Evolutionary conservation across 2,888 invertebrate genomes (phyloP), one percentile per base, ranked within the genome.

Genomic region (Acrobasis consociella): DNA sequence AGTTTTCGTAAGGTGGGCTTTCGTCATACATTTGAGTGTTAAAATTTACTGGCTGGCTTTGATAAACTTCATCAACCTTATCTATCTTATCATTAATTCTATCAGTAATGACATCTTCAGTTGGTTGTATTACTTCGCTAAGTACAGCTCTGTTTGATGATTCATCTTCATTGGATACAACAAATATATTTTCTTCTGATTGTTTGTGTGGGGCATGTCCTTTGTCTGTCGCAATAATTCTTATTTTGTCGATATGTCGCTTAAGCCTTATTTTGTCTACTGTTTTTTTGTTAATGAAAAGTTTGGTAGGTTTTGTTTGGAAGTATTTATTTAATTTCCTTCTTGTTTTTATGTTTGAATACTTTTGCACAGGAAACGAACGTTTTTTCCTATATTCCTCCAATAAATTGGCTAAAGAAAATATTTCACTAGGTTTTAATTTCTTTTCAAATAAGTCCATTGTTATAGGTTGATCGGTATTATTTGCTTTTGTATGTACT

Each of bases 201-300:
- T 76, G 70, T 53, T 68, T 76, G n/a, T 17, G 13, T 9, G 64
- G 62, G 13, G 72, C 69, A 2, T 70, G 72, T 1, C 70, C 50
- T n/a, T 62, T 63, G 64, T 87, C 86, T 55, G 78, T 78, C 3
- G 86, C 83, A 49, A 85, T 78, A 0, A 88, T 83, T 71, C 83
- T 78, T 64, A 90, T 85, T 70, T 87, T 88, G 56, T 82, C 77
- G 0, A 87, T 69, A 61, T 90, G 81, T 1, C 91, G 74, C 68
- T 91, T 91, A 66, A 31, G 7, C 7, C 83, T 78, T 64, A 90
- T 85, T 70, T 87, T 88, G 56, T 82, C 77, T 0, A 67, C 78
- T 49, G 89, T 81, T 39, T 83, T 87, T 10, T 77, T 86, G n/a
- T 81, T 83, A 0, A 78, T 67, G 60, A 80, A 81, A 61, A 82